These are phyloP conservation scores for Laticauda colubrina DNA, from an alignment of 2,113 vertebrate species.

Conservation along the genomic window DNA sequence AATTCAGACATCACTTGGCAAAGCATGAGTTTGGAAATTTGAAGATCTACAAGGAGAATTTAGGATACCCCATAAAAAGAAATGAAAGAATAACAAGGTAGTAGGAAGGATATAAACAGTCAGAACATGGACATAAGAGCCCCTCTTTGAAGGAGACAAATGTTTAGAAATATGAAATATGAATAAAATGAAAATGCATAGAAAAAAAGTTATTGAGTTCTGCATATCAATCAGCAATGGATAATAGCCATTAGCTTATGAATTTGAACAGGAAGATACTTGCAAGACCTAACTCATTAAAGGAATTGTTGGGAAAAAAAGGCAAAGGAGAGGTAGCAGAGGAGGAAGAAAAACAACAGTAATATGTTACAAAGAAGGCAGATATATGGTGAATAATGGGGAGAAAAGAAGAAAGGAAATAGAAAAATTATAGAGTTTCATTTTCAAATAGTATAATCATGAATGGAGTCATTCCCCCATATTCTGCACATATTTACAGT, in stretches of 20 bases:
- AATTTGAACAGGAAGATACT: background rate
- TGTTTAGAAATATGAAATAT: background rate
- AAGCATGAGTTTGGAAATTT: background rate
- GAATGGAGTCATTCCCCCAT: background rate
- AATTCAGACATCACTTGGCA: background rate
- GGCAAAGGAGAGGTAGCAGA: background rate
- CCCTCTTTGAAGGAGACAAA: background rate
- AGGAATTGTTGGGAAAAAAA: background rate
- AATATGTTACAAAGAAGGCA: background rate
- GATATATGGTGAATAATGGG: background rate
- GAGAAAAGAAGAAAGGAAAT: background rate
- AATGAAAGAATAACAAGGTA: background rate
- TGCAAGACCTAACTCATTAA: background rate
- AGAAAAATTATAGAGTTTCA: background rate
- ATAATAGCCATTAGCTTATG: background rate
- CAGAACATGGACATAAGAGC: background rate
- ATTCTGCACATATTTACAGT: background rate
- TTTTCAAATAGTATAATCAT: background rate
- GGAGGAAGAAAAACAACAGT: background rate
- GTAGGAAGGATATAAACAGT: background rate
- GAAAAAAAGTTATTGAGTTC: background rate
- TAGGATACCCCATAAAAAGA: background rate
- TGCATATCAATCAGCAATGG: background rate
- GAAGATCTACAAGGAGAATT: background rate
- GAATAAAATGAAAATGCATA: background rate